Conservation (phyloP, 2,888 invertebrate species). For the Cheilosia soror region DNA sequence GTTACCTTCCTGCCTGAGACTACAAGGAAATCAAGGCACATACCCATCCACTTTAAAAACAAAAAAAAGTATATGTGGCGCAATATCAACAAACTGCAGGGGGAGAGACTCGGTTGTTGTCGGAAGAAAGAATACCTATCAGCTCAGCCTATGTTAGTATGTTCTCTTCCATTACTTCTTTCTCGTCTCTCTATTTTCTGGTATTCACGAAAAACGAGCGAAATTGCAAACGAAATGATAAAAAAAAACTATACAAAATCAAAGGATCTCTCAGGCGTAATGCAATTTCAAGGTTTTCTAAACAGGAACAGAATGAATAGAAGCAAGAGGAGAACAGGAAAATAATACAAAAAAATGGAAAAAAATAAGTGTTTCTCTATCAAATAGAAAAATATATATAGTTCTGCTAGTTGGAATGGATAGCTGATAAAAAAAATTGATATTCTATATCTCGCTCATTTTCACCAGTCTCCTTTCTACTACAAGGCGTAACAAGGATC, state of each 20-base stretch:
- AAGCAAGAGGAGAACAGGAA: slow-evolving; percentile 17
- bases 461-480: slow-evolving; percentile 1
- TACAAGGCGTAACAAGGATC: slow-evolving; percentile 53
- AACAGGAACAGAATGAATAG: slow-evolving; percentile 57
- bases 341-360: slow-evolving; percentile 40
- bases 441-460: slow-evolving; percentile 31
- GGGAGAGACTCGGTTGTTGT: slow-evolving; percentile 45
- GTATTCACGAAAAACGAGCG: slow-evolving; percentile 35
- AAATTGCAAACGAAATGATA: slow-evolving; percentile 28
- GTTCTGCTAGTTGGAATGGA: slow-evolving; percentile 18
- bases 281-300: slow-evolving; percentile 71
- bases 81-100: slow-evolving; percentile 63
- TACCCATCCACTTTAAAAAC: slow-evolving; percentile 1
- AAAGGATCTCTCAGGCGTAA: slow-evolving; percentile 63
- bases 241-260: slow-evolving; percentile 20
- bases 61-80: slow-evolving; percentile 20
- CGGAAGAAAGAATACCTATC: slow-evolving; percentile 52
- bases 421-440: slow-evolving; percentile 30
- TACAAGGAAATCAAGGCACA: slow-evolving; percentile 19
- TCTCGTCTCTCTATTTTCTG: slow-evolving; percentile 24
- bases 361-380: slow-evolving; percentile 39
- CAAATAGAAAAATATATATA: slow-evolving; percentile 24
- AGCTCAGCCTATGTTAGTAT: too few species aligned
- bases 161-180: slow-evolving; percentile 32
- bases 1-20: slow-evolving; percentile 24